phyloP scores from a whole-genome alignment of 1,140 invertebrate species.

The Brachionus koreanus region DNA sequence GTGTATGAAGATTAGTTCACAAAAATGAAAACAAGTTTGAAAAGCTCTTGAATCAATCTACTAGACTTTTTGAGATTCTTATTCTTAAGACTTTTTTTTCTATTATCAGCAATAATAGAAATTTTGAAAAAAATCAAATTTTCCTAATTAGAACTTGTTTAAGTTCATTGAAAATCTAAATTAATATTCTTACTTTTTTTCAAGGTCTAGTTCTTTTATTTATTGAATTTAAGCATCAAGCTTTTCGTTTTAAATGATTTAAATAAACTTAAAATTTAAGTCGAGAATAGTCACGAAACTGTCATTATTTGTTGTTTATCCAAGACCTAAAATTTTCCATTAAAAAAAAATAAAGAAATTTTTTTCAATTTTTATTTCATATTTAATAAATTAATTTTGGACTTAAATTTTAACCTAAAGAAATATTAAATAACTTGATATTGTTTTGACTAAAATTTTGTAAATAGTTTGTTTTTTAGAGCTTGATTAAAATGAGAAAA shows the following conservation, averaged over 20 bases:
- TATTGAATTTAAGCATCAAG: neutral
- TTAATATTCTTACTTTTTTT: neutral
- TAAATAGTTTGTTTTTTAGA: neutral
- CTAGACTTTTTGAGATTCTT: neutral
- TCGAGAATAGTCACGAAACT: slow-evolving; percentile 7
- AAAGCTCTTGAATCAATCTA: neutral
- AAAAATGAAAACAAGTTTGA: slow-evolving; percentile 3
- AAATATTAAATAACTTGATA: neutral
- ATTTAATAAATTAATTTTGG: neutral
- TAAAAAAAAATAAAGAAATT: no score
- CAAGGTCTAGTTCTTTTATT: slow-evolving; percentile 13
- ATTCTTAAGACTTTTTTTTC: neutral
- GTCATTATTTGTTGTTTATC: neutral
- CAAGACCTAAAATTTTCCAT: neutral
- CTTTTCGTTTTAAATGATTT: neutral
- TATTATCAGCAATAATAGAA: neutral
- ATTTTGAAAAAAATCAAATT: neutral
- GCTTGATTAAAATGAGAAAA: neutral
- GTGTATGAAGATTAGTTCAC: neutral
- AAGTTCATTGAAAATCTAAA: slow-evolving; percentile 4
- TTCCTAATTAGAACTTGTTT: neutral
- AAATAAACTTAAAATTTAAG: neutral
- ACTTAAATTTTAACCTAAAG: neutral
- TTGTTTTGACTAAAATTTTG: neutral
- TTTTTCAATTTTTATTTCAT: no score